Percentiles rank a stretch among this genome's conserved stretches.
These are phyloP conservation scores for Drosophila quadrilineata DNA, from an alignment of 1,140 invertebrate species.

Conservation along the genomic window DNA sequence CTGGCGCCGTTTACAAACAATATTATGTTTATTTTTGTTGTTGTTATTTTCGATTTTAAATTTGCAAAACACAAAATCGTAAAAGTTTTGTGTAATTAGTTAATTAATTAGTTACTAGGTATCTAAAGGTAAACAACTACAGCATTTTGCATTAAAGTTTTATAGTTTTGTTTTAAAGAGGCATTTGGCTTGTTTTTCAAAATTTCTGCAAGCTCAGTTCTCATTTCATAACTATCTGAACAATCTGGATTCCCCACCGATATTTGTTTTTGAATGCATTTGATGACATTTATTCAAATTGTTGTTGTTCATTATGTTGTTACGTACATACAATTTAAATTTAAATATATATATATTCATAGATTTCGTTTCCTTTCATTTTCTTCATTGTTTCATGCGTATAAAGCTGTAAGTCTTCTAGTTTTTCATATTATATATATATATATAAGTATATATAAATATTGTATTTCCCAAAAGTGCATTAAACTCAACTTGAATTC, in stretches of 20 bases:
- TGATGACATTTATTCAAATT: constrained; percentile 53
- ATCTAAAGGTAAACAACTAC: constrained; percentile 51
- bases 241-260: constrained; percentile 18
- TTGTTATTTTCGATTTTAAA: too few species aligned
- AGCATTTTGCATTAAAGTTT: constrained; percentile 44
- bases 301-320: constrained; percentile 34
- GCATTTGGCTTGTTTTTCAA: constrained; percentile 18
- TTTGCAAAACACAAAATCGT: constrained; percentile 15
- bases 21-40: too few species aligned
- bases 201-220: constrained; percentile 26
- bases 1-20: constrained; percentile 32
- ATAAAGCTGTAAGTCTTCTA: constrained; percentile 80
- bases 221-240: constrained; percentile 9
- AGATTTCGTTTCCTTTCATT: constrained; percentile 42
- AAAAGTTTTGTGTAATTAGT: constrained; percentile 14
- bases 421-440: too few species aligned
- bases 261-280: constrained; percentile 66
- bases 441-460: too few species aligned
- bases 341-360: constrained; percentile 68
- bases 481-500: constrained; percentile 72
- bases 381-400: constrained; percentile 66
- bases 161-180: constrained; percentile 1
- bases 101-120: constrained; percentile 17
- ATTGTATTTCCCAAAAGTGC: constrained; percentile 65
- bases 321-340: constrained; percentile 46